phyloP scores from a whole-genome alignment of 2,888 invertebrate species.

The Melolontha melolontha region DNA sequence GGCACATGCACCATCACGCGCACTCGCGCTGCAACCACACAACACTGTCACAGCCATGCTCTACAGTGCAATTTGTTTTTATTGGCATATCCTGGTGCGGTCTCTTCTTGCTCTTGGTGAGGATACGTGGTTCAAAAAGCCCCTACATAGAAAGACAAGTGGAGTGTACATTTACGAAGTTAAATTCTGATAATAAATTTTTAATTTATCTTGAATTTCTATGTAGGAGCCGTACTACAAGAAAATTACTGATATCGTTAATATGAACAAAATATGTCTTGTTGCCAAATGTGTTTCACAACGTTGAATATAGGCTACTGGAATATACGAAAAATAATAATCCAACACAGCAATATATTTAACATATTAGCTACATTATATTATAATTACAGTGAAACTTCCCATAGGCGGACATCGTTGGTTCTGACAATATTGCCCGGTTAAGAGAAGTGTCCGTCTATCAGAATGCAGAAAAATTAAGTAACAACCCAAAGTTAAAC shows the following conservation, averaged over 20 bases:
- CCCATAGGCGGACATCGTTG: no score
- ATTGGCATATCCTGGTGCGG: constrained; percentile 57
- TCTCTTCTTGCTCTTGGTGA: constrained; percentile 7
- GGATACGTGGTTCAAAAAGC: no score
- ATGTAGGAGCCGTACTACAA: background rate
- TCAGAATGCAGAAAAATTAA: no score
- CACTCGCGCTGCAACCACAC: constrained; percentile 88
- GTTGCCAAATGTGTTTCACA: constrained; percentile 16
- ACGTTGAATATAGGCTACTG: no score
- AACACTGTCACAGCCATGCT: constrained; percentile 65
- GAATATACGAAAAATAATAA: no score
- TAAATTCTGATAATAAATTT: background rate
- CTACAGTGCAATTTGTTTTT: constrained; percentile 48
- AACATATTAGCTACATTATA: no score
- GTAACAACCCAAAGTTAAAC: no score
- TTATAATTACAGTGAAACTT: no score
- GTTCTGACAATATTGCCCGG: no score
- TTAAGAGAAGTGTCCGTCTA: no score
- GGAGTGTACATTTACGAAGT: no score
- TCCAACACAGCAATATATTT: background rate
- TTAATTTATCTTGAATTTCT: constrained; percentile 6
- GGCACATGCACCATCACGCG: constrained; percentile 92
- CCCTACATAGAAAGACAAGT: constrained; percentile 23
- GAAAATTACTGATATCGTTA: background rate
- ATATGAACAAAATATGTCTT: constrained; percentile 13